A percentile compares a stretch with the other conserved stretches of the same genome.
Evolutionary conservation across 2,888 invertebrate species (phyloP).

Genomic region (Lochmaea crataegi): DNA sequence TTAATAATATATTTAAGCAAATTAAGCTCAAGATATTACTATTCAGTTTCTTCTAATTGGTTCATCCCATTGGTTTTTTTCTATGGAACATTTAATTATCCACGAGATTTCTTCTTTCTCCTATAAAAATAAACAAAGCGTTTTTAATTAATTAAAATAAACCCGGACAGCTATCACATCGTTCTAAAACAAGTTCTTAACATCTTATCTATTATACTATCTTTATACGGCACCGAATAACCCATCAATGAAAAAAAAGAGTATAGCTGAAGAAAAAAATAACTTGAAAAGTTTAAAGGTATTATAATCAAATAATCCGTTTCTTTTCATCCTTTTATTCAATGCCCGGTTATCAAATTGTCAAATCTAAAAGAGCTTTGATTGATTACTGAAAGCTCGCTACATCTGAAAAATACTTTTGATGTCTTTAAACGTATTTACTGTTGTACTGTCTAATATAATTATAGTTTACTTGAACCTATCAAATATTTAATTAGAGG

Average conservation of each 20-base stretch:
- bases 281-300: slow-evolving; percentile 18
- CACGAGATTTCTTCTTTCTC: neutral
- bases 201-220: slow-evolving; percentile 35
- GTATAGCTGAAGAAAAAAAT: neutral
- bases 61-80: neutral
- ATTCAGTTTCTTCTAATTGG: neutral
- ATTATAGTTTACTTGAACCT: neutral
- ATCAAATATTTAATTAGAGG: neutral
- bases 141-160: slow-evolving; percentile 38
- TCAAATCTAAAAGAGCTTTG: slow-evolving; percentile 11
- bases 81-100: neutral
- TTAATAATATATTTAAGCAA: no score
- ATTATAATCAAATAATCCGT: slow-evolving; percentile 29
- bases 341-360: slow-evolving; percentile 18
- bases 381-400: slow-evolving; percentile 18
- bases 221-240: slow-evolving; percentile 31
- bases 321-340: slow-evolving; percentile 18
- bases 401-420: slow-evolving; percentile 8
- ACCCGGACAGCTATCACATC: slow-evolving; percentile 30
- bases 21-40: no score
- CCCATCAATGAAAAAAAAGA: slow-evolving; percentile 30
- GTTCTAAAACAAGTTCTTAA: slow-evolving; percentile 32
- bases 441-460: neutral
- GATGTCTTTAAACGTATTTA: neutral
- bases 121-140: slow-evolving; percentile 13